Conservation (phyloP, 2,113 vertebrate species). For the Limanda limanda region DNA sequence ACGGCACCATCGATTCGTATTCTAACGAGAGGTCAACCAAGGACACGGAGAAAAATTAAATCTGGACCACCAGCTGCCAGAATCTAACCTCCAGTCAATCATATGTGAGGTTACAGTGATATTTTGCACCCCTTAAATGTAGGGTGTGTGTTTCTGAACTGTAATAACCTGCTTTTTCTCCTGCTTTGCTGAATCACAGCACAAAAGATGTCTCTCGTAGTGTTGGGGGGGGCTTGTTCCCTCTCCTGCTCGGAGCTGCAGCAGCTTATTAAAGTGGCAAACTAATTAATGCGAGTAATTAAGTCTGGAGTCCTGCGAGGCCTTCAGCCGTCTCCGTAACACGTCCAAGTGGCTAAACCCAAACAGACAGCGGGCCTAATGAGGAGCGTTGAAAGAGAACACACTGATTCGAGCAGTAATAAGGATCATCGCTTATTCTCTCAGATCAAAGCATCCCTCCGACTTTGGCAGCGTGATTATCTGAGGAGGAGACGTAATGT, state of each 20-base stretch:
- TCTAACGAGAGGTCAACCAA: neutral
- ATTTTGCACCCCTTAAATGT: constrained; percentile 27
- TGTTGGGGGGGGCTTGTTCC: neutral
- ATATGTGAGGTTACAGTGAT: neutral
- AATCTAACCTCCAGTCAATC: neutral
- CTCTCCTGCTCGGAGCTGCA: constrained; percentile 45
- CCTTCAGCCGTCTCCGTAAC: constrained; percentile 38
- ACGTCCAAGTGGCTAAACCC: constrained; percentile 49
- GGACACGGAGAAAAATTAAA: constrained; percentile 4
- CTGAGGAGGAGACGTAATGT: neutral
- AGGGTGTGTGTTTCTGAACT: constrained; percentile 33
- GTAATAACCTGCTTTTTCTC: constrained; percentile 26
- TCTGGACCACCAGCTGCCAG: neutral
- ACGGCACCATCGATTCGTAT: neutral
- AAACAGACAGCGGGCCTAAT: constrained; percentile 64
- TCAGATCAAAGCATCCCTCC: constrained; percentile 59
- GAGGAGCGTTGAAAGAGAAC: constrained; percentile 48
- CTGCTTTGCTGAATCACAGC: constrained; percentile 55
- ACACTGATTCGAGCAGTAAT: constrained; percentile 45
- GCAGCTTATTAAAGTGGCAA: constrained; percentile 68
- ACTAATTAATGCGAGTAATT: constrained; percentile 80
- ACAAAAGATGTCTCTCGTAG: neutral
- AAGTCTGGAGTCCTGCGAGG: constrained; percentile 68
- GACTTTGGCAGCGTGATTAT: constrained; percentile 53
- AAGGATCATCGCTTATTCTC: constrained; percentile 55